Evolutionary conservation across 2,888 invertebrate species (phyloP), one percentile per base, ranked within the genome.

Genomic region (Ormyrus thymus): DNA sequence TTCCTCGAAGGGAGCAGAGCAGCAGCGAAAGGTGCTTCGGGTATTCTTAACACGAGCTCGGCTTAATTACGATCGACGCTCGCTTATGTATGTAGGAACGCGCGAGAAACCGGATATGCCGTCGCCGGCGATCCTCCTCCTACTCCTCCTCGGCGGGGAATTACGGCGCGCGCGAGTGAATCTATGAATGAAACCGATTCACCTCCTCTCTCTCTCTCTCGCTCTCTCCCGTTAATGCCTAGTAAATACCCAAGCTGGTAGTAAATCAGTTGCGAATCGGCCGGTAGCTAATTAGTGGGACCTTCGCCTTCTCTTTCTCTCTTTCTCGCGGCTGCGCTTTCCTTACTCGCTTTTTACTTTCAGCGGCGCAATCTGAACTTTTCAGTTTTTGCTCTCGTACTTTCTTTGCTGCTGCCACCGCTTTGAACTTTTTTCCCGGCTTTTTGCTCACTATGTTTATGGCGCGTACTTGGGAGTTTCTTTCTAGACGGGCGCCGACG

Each of bases 101-200:
- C 46, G 72, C 75, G 74, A 74, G 68, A 83, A 75, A 80, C 78
- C 70, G 82, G 80, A 81, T 84, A 77, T 46, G 51, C 76, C 69
- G 65, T 48, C 50, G 51, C 64, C 43, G 11, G 4, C 55, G 58
- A 13, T 65, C 15, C 56, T 74, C 11, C 58, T 62, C 45, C 43
- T 53, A 46, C 43, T 48, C 46, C 68, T 55, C 50, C 68, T 62
- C 55, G 61, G 46, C 62, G 56, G 56, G 45, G 64, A 56, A 70
- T 56, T 70, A 15, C 64, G 64, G 48, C 78, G 81, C 85, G 84
- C 84, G 83, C 84, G 83, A 83, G 85, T 84, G 84, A 85, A 86
- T 86, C 86, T 84, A 88, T 89, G 88, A 89, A 89, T 89, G 89
- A 88, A 89, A 62, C 66, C 45, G 70, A 74, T 75, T 74, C 73